phyloP scores from a whole-genome alignment of 2,113 vertebrate species.

The Actinemys pallida region DNA sequence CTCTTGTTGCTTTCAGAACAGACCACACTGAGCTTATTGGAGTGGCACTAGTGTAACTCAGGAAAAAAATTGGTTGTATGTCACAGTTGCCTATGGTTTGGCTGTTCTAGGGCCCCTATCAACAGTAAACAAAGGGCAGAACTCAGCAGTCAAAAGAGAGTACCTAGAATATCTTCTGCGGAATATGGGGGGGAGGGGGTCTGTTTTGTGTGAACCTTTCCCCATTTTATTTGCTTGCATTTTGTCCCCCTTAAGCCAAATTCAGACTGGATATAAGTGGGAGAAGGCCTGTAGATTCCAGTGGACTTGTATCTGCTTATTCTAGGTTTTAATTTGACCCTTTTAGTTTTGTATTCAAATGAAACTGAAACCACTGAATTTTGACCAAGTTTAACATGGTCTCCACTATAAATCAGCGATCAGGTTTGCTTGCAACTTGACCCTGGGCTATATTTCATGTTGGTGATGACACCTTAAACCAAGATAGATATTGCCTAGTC shows the following conservation, averaged over 20 bases:
- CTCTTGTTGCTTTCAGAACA: neutral
- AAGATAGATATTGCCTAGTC: neutral
- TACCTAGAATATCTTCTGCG: neutral
- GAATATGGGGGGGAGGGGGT: neutral
- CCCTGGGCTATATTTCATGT: fast-evolving
- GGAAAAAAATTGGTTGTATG: neutral
- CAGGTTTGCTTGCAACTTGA: neutral
- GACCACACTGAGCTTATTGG: neutral
- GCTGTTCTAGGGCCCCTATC: neutral
- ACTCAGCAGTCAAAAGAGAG: neutral
- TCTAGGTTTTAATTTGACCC: neutral
- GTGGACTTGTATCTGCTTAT: neutral
- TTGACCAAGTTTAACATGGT: neutral
- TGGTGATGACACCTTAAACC: neutral
- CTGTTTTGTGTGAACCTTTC: neutral
- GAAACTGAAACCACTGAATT: neutral
- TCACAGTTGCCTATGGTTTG: neutral
- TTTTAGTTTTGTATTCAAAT: neutral
- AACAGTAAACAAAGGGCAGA: neutral
- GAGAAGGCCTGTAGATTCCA: neutral
- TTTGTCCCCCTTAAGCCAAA: neutral
- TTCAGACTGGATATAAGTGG: neutral
- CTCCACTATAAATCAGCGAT: neutral
- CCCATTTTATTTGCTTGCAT: neutral
- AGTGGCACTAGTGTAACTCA: neutral